These are phyloP conservation scores for Xenops minutus DNA, from an alignment of 2,797 vertebrate genomes.

Conservation along the genomic window DNA sequence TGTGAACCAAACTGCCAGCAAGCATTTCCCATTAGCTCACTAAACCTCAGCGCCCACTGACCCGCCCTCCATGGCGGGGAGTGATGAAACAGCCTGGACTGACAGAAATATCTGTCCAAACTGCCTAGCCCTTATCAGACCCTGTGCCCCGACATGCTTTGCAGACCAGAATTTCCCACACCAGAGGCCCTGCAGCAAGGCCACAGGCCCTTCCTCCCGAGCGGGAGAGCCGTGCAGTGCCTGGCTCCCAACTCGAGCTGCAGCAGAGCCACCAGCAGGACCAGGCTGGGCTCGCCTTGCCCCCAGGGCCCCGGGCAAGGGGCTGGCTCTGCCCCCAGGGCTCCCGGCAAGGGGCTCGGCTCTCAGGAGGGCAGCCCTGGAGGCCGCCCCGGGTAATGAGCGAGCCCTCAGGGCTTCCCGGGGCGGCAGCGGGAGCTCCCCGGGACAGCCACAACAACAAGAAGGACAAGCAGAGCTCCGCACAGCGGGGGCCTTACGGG, in stretches of 20 bases:
- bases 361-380: background rate
- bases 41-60: accelerated
- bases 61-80: accelerated
- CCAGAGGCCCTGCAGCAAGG: background rate
- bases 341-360: background rate
- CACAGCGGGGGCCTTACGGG: slow-evolving; percentile 73
- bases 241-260: background rate
- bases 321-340: background rate
- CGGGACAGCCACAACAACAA: background rate
- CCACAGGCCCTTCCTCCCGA: accelerated
- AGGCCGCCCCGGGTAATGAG: slow-evolving; percentile 3
- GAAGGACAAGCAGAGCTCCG: no score
- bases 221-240: accelerated
- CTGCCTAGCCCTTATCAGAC: background rate
- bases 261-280: background rate
- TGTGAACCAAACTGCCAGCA: background rate
- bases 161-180: background rate
- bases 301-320: background rate
- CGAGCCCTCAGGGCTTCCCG: background rate
- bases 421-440: background rate
- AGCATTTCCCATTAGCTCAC: accelerated
- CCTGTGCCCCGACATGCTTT: accelerated
- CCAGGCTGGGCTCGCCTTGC: background rate
- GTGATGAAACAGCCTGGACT: background rate
- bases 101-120: background rate